These are phyloP conservation scores for Cantharis flavilabris DNA, from an alignment of 2,888 invertebrate species.

Conservation along the genomic window DNA sequence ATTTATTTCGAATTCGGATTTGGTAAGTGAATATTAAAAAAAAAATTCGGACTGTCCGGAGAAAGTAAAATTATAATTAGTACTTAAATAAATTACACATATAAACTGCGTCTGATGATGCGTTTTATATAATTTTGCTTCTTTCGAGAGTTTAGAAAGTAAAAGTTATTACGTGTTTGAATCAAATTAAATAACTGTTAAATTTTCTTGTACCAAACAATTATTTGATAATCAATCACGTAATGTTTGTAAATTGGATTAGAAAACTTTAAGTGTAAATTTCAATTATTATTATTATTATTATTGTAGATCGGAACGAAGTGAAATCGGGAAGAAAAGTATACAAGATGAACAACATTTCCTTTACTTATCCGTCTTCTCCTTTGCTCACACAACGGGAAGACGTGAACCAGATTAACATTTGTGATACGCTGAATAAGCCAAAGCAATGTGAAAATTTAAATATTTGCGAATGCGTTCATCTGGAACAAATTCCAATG, in stretches of 20 bases:
- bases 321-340: conserved; percentile 21
- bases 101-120: background rate
- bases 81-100: background rate
- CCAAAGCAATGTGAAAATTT: conserved; percentile 49
- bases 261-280: background rate
- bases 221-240: background rate
- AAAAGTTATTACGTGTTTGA: background rate
- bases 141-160: background rate
- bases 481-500: conserved; percentile 69
- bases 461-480: conserved; percentile 72
- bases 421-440: conserved; percentile 56
- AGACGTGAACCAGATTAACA: conserved; percentile 61
- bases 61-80: background rate
- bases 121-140: background rate
- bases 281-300: background rate
- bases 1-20: conserved; percentile 73
- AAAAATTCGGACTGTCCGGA: background rate
- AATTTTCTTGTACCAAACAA: background rate
- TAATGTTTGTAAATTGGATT: background rate
- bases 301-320: background rate
- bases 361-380: conserved; percentile 76
- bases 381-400: conserved; percentile 75
- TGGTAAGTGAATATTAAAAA: background rate
- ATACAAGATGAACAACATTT: conserved; percentile 67
- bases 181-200: background rate